Evolutionary conservation across 2,797 vertebrate genomes (phyloP).

Genomic region (Falco naumanni): DNA sequence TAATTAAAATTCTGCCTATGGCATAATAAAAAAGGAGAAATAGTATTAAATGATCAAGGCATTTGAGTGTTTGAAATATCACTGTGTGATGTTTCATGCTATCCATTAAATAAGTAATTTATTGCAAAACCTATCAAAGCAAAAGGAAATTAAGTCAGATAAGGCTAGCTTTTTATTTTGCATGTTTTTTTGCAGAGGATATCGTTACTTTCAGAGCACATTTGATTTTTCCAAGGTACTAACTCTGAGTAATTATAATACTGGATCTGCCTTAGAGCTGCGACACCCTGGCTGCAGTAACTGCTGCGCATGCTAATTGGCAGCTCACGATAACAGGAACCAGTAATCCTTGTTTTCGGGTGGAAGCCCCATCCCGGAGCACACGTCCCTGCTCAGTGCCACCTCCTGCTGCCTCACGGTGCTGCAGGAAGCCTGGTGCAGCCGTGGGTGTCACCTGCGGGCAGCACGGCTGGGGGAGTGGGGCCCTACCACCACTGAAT

Average conservation of each 20-base stretch:
- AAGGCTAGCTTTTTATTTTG: neutral
- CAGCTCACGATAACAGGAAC: rapidly evolving
- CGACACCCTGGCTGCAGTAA: neutral
- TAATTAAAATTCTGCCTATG: constrained; percentile 70
- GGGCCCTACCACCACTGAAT: neutral
- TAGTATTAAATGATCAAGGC: constrained; percentile 66
- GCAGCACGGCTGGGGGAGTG: neutral
- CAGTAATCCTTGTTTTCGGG: rapidly evolving
- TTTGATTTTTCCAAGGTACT: constrained; percentile 2
- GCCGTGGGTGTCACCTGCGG: too few species aligned
- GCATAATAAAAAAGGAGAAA: constrained; percentile 67
- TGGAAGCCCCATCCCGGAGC: rapidly evolving
- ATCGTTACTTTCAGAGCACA: neutral
- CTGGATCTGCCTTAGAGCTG: neutral
- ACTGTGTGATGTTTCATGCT: constrained; percentile 35
- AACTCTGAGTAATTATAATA: neutral
- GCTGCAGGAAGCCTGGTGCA: neutral
- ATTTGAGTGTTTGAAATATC: constrained; percentile 63
- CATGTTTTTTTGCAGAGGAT: neutral
- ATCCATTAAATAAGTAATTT: constrained; percentile 68
- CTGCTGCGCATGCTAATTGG: rapidly evolving
- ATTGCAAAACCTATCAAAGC: constrained; percentile 63
- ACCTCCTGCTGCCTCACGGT: neutral
- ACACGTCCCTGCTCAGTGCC: rapidly evolving
- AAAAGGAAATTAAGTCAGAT: constrained; percentile 52